Evolutionary conservation across 2,888 invertebrate species (phyloP).

Genomic region (Merodon equestris): DNA sequence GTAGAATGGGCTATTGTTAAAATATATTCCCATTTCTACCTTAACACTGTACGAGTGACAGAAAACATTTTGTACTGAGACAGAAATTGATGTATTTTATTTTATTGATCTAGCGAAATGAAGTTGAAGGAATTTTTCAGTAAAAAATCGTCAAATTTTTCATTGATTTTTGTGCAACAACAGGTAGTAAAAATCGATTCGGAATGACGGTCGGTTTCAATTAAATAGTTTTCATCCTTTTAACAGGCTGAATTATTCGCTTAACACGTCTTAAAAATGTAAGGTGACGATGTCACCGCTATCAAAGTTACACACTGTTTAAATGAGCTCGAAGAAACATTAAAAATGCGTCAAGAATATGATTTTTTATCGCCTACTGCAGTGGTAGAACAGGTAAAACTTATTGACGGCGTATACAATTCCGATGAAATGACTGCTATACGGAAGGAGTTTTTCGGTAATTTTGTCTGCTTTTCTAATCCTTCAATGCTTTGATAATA

Average conservation of each 20-base stretch:
- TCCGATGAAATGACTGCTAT: constrained; percentile 16
- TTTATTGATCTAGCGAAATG: background rate
- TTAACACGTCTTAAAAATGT: background rate
- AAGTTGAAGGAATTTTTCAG: constrained; percentile 1
- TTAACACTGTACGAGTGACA: constrained; percentile 44
- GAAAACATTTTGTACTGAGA: constrained; percentile 43
- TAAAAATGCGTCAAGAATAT: too few relatives aligned
- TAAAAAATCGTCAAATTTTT: background rate
- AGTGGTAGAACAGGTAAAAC: background rate
- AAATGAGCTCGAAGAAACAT: too few relatives aligned
- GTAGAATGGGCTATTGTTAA: constrained; percentile 47
- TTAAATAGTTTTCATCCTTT: background rate
- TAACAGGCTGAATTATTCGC: constrained; percentile 5
- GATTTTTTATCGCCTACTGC: background rate
- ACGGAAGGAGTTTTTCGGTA: constrained; percentile 17
- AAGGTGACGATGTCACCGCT: background rate
- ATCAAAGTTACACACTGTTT: constrained; percentile 1
- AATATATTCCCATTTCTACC: constrained; percentile 57
- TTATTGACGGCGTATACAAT: constrained; percentile 3
- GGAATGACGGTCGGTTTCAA: background rate
- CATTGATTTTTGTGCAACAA: constrained; percentile 4
- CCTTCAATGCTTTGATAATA: background rate
- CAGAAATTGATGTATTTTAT: constrained; percentile 41
- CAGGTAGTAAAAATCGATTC: background rate
- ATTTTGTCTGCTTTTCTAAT: background rate